These are phyloP conservation scores for Passer domesticus DNA, from an alignment of 2,113 vertebrate species.

Conservation along the genomic window DNA sequence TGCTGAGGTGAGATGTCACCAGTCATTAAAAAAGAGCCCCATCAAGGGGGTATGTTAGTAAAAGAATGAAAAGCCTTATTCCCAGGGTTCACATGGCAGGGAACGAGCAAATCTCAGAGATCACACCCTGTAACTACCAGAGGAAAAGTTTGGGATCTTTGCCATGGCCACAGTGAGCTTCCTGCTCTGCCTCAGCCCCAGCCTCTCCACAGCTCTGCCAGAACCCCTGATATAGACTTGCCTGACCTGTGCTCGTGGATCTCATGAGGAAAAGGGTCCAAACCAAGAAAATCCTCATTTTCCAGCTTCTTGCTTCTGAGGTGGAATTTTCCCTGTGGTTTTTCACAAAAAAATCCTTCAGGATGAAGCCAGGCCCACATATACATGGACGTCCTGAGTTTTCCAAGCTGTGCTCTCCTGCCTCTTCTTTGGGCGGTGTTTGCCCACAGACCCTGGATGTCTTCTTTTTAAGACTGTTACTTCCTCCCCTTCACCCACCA, in stretches of 20 bases:
- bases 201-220: not conserved
- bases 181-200: not conserved
- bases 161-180: fast-evolving
- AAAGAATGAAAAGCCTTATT: not conserved
- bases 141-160: not conserved
- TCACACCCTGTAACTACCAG: fast-evolving
- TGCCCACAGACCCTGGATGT: not conserved
- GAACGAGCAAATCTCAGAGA: not conserved
- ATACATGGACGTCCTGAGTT: fast-evolving
- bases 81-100: not conserved
- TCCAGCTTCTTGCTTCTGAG: not conserved
- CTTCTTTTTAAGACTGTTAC: not conserved
- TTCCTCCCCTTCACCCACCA: not conserved
- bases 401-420: not conserved
- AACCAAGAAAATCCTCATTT: slow-evolving; percentile 7
- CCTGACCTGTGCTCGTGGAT: not conserved
- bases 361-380: not conserved
- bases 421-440: not conserved
- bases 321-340: fast-evolving
- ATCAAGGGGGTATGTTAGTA: fast-evolving
- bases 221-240: not conserved
- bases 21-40: not conserved
- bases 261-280: slow-evolving; percentile 5
- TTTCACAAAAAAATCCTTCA: not conserved
- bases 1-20: not conserved